Conservation (phyloP, 2,888 invertebrate genomes). For the Agrotis puta region DNA sequence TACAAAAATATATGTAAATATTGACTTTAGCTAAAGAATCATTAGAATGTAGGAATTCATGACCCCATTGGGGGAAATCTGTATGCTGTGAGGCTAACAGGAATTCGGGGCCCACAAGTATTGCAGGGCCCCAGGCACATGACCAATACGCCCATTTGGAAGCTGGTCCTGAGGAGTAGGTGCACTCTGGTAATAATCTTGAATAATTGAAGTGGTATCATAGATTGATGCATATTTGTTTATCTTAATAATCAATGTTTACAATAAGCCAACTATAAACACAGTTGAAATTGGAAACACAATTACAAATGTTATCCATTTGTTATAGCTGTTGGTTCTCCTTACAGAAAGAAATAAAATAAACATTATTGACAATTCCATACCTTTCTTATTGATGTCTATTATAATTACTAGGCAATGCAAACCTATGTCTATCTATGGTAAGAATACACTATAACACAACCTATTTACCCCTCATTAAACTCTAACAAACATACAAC, state of each 20-base stretch:
- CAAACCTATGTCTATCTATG: conserved; percentile 1
- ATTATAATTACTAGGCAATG: not conserved
- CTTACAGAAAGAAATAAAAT: too few species aligned
- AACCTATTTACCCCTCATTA: conserved; percentile 34
- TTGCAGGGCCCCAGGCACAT: too few species aligned
- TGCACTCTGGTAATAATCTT: not conserved
- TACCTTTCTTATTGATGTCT: not conserved
- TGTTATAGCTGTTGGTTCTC: too few species aligned
- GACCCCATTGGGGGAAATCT: too few species aligned
- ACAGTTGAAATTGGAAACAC: conserved; percentile 13
- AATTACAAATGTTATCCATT: conserved; percentile 14
- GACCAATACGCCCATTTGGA: too few species aligned
- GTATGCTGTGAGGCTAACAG: too few species aligned
- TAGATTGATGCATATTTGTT: conserved; percentile 1
- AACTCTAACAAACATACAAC: conserved; percentile 18
- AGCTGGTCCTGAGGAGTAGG: not conserved
- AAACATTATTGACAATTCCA: not conserved
- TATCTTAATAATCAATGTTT: conserved; percentile 9
- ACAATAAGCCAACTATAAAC: conserved; percentile 17
- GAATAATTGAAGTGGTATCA: conserved; percentile 9
- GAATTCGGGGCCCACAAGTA: too few species aligned
- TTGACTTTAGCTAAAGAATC: too few species aligned
- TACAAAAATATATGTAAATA: too few species aligned
- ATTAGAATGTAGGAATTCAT: too few species aligned
- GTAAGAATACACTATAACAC: not conserved